Conservation (phyloP, 2,113 vertebrate species). For the Hippopotamus amphibius region DNA sequence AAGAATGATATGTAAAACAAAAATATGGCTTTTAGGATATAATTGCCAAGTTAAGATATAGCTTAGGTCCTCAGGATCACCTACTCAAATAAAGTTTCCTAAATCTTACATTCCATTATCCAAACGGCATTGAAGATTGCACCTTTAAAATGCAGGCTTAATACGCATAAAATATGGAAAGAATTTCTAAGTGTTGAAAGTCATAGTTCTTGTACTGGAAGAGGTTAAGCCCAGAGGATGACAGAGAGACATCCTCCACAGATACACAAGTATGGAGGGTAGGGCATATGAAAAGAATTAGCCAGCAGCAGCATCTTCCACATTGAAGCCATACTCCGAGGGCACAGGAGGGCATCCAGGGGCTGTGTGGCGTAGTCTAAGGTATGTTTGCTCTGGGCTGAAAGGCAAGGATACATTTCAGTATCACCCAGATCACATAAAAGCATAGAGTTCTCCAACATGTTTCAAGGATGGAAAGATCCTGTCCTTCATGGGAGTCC, state of each 20-base stretch:
- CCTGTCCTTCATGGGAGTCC: neutral
- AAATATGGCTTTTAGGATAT: neutral
- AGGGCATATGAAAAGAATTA: neutral
- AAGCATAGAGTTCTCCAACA: neutral
- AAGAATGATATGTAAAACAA: neutral
- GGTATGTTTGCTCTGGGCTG: neutral
- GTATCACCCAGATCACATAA: neutral
- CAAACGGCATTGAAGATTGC: neutral
- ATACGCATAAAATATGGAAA: neutral
- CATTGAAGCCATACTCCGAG: neutral
- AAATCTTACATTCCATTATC: neutral
- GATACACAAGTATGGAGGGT: neutral
- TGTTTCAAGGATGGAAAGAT: neutral
- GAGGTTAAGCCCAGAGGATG: neutral
- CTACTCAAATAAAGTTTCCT: neutral
- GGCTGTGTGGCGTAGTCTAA: neutral
- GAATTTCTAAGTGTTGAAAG: neutral
- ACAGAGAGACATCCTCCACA: neutral
- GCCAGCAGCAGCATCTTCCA: neutral
- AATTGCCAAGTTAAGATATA: neutral
- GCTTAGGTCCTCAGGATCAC: neutral
- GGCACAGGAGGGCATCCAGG: neutral
- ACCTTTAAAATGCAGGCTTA: neutral
- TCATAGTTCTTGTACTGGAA: neutral
- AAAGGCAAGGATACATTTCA: neutral